A percentile compares a stretch with the other conserved stretches of the same genome.
Conservation (phyloP, 1,140 invertebrate genomes). For the Ptiloglossa arizonensis region DNA sequence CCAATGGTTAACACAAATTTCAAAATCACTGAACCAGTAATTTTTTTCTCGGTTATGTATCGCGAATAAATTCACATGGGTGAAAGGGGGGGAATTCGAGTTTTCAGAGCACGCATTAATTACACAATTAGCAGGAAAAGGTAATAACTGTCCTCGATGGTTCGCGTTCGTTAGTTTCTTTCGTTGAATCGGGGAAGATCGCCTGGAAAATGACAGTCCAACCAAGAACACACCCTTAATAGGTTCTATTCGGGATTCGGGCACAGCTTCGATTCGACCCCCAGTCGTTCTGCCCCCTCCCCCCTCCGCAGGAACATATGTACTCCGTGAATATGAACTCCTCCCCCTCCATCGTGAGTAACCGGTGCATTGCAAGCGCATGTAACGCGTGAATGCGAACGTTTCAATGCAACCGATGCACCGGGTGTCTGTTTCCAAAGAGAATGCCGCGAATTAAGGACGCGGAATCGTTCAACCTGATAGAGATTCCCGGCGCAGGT, state of each 20-base stretch:
- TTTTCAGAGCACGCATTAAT: too few species aligned
- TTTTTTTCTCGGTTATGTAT: too few species aligned
- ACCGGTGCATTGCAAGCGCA: background rate
- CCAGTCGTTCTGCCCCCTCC: background rate
- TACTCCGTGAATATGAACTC: constrained; percentile 44
- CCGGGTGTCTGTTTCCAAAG: constrained; percentile 20
- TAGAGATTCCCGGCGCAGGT: background rate
- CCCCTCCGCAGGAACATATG: constrained; percentile 26
- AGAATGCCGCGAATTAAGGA: constrained; percentile 9
- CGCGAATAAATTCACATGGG: too few species aligned
- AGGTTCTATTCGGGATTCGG: constrained; percentile 24
- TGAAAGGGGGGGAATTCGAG: too few species aligned
- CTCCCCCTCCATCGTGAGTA: background rate
- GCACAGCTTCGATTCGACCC: constrained; percentile 19
- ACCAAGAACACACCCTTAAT: background rate
- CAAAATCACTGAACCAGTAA: too few species aligned
- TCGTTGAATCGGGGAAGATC: background rate
- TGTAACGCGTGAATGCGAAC: constrained; percentile 28
- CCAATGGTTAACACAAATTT: too few species aligned
- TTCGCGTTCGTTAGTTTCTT: too few species aligned
- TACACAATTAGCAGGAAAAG: too few species aligned
- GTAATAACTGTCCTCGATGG: too few species aligned
- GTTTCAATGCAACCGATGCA: constrained; percentile 27
- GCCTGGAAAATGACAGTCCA: too few species aligned
- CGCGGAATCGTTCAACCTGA: background rate